phyloP scores from a whole-genome alignment of 2,888 invertebrate species.

The Nemapogon koenigi region DNA sequence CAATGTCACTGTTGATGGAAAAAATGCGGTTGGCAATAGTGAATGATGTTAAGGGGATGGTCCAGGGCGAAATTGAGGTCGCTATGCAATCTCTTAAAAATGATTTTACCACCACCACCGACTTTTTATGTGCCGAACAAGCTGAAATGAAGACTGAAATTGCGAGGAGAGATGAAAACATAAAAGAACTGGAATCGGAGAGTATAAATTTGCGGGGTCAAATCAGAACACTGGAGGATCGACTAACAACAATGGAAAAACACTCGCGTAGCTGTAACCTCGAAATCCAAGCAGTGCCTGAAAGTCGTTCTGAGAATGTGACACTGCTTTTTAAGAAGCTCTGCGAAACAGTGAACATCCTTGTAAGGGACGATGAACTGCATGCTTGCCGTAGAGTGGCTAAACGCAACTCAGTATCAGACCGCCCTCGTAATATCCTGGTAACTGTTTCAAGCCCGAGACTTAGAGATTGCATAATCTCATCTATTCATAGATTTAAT shows the following conservation, averaged over 20 bases:
- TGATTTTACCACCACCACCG: not conserved
- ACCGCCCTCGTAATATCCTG: not conserved
- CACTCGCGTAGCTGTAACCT: not conserved
- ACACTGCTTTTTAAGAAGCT: not conserved
- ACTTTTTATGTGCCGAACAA: slow-evolving; percentile 2
- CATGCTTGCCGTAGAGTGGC: not conserved
- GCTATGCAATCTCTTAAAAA: not conserved
- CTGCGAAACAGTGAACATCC: not conserved
- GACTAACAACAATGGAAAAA: not conserved
- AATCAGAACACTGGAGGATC: not conserved
- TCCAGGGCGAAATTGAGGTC: not conserved
- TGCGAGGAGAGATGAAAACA: slow-evolving; percentile 3
- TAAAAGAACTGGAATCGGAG: slow-evolving; percentile 1
- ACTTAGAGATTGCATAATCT: not conserved
- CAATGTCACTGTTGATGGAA: not conserved
- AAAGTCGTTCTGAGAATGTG: not conserved
- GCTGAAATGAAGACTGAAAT: slow-evolving; percentile 5
- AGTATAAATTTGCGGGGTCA: slow-evolving; percentile 5
- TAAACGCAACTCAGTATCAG: not conserved
- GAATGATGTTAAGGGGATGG: not conserved
- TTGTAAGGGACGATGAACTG: not conserved
- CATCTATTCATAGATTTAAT: not conserved
- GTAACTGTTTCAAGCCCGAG: not conserved
- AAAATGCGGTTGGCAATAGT: not conserved
- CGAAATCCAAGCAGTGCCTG: not conserved